These are phyloP conservation scores for Pristionchus mayeri DNA, from an alignment of 2,888 invertebrate species.

Conservation along the genomic window DNA sequence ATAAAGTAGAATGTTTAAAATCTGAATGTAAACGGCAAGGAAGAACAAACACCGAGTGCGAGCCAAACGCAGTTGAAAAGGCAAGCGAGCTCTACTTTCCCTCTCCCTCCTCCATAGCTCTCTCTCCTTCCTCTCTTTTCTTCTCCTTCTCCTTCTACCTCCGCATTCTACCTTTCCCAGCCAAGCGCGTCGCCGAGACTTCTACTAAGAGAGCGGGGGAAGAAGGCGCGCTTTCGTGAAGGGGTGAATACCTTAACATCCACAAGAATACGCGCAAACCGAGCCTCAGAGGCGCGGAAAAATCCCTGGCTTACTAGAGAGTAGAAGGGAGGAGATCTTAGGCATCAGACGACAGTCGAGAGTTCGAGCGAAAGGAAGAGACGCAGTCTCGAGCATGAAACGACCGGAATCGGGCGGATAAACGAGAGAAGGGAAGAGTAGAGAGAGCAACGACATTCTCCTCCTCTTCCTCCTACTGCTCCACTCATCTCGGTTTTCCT, in stretches of 20 bases:
- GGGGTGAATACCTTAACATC: neutral
- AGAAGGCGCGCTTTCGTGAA: neutral
- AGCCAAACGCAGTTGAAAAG: too few relatives aligned
- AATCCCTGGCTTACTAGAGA: neutral
- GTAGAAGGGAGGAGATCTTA: too few relatives aligned
- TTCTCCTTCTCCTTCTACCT: neutral
- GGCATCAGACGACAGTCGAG: neutral
- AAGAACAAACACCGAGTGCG: too few relatives aligned
- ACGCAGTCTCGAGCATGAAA: neutral
- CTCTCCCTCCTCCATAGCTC: too few relatives aligned
- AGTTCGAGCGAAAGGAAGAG: neutral
- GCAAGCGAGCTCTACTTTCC: neutral
- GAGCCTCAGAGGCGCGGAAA: neutral
- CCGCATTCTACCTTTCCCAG: neutral
- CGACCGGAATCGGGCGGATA: slow-evolving; percentile 15
- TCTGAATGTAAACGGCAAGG: too few relatives aligned
- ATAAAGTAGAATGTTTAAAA: too few relatives aligned
- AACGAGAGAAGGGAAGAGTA: neutral
- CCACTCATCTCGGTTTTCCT: slow-evolving; percentile 30
- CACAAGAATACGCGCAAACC: neutral
- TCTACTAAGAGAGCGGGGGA: neutral
- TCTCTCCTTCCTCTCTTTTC: neutral
- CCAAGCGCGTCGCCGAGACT: neutral
- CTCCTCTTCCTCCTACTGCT: neutral
- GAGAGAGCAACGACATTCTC: slow-evolving; percentile 21